Percentiles rank a stretch among this genome's conserved stretches.
phyloP scores from a whole-genome alignment of 1,140 invertebrate genomes.

The Anadara kagoshimensis region DNA sequence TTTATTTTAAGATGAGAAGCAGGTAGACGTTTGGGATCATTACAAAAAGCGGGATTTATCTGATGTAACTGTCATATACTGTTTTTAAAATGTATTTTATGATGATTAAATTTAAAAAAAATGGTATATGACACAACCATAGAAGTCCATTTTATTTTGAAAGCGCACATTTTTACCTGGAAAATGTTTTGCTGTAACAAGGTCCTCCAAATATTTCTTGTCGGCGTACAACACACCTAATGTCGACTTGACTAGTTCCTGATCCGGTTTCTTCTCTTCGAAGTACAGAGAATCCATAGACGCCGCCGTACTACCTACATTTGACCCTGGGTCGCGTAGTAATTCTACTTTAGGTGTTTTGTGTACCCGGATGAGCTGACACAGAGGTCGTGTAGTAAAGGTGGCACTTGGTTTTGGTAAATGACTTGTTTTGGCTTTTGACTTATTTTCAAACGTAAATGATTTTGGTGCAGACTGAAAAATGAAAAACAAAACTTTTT shows the following conservation, averaged over 20 bases:
- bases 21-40: too few species aligned
- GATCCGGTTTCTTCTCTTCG: constrained; percentile 40
- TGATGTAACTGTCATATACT: too few species aligned
- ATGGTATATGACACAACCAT: too few species aligned
- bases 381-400: constrained; percentile 39
- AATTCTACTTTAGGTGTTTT: constrained; percentile 27
- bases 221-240: constrained; percentile 61
- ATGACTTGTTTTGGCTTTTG: constrained; percentile 11
- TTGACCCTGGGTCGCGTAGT: too few species aligned
- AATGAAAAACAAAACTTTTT: too few species aligned
- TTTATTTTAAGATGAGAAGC: too few species aligned
- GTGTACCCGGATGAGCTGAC: constrained; percentile 46
- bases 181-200: constrained; percentile 13
- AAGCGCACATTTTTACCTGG: too few species aligned
- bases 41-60: too few species aligned
- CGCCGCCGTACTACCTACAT: too few species aligned
- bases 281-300: constrained; percentile 3
- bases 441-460: constrained; percentile 32
- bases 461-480: constrained; percentile 28
- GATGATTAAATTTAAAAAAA: too few species aligned
- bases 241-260: constrained; percentile 44
- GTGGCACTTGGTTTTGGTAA: constrained; percentile 39
- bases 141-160: too few species aligned
- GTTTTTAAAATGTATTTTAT: too few species aligned
- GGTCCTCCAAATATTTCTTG: constrained; percentile 53